Evolutionary conservation across 2,888 invertebrate genomes (phyloP).

Genomic region (Conistra vaccinii): DNA sequence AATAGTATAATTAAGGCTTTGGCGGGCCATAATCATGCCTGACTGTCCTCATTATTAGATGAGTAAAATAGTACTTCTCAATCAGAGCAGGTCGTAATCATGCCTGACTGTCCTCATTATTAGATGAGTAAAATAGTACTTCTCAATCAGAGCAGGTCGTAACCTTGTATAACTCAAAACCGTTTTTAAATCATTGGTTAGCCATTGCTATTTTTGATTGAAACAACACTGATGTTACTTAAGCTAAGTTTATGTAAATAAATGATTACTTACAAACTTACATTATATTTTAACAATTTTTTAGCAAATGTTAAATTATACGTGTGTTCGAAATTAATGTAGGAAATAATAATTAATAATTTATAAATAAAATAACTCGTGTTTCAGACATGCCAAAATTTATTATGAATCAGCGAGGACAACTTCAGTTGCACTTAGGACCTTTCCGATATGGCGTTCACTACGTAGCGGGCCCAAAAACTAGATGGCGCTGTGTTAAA

Average conservation of each 20-base stretch:
- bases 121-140: neutral
- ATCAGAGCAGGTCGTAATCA: neutral
- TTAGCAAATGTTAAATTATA: neutral
- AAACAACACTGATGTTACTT: neutral
- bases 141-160: neutral
- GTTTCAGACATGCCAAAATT: conserved; percentile 14
- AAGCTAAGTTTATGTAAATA: conserved; percentile 6
- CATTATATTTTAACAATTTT: neutral
- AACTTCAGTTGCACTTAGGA: conserved; percentile 14
- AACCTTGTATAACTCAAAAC: neutral
- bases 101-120: conserved; percentile 10
- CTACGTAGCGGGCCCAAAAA: conserved; percentile 18
- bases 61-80: neutral
- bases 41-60: neutral
- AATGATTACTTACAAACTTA: neutral
- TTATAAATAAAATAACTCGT: neutral
- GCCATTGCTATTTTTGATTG: neutral
- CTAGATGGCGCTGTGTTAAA: conserved; percentile 38
- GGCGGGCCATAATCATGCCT: conserved; percentile 31
- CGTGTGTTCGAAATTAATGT: too few species aligned
- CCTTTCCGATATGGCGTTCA: conserved; percentile 4
- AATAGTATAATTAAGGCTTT: conserved; percentile 20
- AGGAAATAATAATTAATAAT: too few species aligned
- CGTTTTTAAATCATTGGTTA: neutral
- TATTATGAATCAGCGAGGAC: conserved; percentile 15